A percentile compares a stretch with the other conserved stretches of the same genome.
phyloP scores from a whole-genome alignment of 2,113 vertebrate genomes.

The Ceyx margarethae region DNA sequence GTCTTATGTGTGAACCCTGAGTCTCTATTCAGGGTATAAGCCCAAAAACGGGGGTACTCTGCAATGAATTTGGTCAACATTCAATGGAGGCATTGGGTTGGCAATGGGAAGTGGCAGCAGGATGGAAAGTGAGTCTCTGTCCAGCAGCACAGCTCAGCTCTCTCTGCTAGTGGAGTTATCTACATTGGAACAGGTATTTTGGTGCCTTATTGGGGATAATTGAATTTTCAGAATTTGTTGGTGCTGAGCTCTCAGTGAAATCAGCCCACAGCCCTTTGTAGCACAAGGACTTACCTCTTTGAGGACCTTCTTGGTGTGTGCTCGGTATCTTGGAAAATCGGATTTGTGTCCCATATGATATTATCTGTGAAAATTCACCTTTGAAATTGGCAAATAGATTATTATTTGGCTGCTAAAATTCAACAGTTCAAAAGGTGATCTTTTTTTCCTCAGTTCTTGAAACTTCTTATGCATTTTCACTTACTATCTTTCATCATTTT shows the following conservation, averaged over 20 bases:
- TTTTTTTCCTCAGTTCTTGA: background rate
- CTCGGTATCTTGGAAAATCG: background rate
- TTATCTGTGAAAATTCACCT: background rate
- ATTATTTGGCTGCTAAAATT: background rate
- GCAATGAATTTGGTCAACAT: background rate
- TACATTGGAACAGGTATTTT: background rate
- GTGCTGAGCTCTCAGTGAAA: background rate
- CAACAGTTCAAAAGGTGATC: slow-evolving; percentile 22
- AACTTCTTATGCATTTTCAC: slow-evolving; percentile 33
- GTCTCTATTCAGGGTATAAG: too few species aligned
- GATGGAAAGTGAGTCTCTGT: background rate
- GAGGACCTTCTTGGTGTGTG: background rate
- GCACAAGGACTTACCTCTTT: background rate
- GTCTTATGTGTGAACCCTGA: background rate
- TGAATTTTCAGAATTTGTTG: background rate
- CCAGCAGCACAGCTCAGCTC: background rate
- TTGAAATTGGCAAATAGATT: background rate
- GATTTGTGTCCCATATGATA: background rate
- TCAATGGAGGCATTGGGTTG: background rate
- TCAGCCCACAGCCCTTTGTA: background rate
- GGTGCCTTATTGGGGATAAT: background rate
- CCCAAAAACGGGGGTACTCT: background rate
- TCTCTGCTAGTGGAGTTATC: background rate
- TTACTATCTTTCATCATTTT: slow-evolving; percentile 29
- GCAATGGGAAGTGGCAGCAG: background rate